phyloP scores from a whole-genome alignment of 1,140 invertebrate species.

The Drosophila persimilis region DNA sequence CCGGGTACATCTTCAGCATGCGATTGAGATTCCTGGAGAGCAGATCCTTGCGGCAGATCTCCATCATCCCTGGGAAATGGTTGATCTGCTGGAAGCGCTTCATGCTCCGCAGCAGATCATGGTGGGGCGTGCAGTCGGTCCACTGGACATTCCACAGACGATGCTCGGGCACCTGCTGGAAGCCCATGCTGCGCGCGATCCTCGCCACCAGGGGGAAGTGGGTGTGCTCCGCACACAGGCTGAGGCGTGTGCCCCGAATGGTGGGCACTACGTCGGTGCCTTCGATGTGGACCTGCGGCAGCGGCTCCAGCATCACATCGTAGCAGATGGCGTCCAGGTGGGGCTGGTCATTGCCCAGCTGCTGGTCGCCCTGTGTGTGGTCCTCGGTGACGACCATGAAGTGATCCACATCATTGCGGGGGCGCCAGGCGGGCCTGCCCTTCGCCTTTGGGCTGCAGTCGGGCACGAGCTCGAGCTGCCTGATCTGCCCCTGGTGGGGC shows the following conservation, averaged over 20 bases:
- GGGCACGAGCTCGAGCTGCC: neutral
- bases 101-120: conserved; percentile 93
- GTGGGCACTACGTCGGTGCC: conserved; percentile 32
- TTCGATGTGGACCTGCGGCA: conserved; percentile 11
- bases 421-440: conserved; percentile 16
- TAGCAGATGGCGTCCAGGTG: conserved; percentile 46
- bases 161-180: conserved; percentile 64
- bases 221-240: conserved; percentile 65
- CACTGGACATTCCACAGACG: conserved; percentile 93
- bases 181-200: conserved; percentile 52
- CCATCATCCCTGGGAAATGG: conserved; percentile 95
- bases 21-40: conserved; percentile 92
- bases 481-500: too few relatives aligned
- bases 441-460: neutral
- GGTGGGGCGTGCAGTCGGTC: conserved; percentile 92
- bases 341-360: neutral
- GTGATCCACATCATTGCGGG: conserved; percentile 8
- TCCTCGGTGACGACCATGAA: conserved; percentile 48
- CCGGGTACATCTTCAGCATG: conserved; percentile 93
- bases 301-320: conserved; percentile 35
- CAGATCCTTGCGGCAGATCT: conserved; percentile 94
- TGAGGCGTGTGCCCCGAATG: conserved; percentile 46
- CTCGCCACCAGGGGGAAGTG: conserved; percentile 50
- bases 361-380: neutral
- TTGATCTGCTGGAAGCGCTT: conserved; percentile 95